These are phyloP conservation scores for Dynastes hyllus DNA, from an alignment of 2,888 invertebrate genomes.

Conservation along the genomic window DNA sequence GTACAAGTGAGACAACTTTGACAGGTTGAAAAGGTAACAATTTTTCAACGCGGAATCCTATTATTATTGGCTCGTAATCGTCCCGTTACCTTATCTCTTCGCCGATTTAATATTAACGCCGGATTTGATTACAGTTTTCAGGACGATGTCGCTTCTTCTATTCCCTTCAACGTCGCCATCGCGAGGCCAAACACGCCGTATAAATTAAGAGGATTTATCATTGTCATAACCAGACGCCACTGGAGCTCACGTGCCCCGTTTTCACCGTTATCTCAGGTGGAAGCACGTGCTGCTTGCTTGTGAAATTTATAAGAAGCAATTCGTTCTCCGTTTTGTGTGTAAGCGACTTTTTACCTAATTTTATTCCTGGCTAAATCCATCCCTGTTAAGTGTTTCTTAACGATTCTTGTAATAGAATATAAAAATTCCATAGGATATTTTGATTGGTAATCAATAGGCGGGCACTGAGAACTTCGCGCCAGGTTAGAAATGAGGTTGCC, in stretches of 20 bases:
- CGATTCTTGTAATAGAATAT: too few relatives aligned
- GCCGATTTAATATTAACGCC: not conserved
- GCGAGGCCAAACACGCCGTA: not conserved
- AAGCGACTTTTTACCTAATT: not conserved
- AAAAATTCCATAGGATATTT: too few relatives aligned
- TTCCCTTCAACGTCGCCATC: not conserved
- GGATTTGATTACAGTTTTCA: not conserved
- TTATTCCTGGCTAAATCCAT: too few relatives aligned
- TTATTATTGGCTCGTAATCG: not conserved
- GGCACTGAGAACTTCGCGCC: too few relatives aligned
- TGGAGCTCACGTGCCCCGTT: not conserved
- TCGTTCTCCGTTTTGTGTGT: not conserved
- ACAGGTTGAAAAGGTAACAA: too few relatives aligned
- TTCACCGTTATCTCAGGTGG: not conserved
- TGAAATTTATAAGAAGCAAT: slow-evolving; percentile 7
- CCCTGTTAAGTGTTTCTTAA: too few relatives aligned
- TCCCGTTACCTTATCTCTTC: not conserved
- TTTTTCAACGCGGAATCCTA: too few relatives aligned
- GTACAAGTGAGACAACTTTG: too few relatives aligned
- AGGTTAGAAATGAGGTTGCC: too few relatives aligned
- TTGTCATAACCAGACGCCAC: slow-evolving; percentile 7
- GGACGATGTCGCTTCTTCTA: not conserved
- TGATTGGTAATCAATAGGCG: too few relatives aligned
- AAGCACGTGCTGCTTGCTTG: not conserved
- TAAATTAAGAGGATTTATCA: slow-evolving; percentile 4